Evolutionary conservation across 2,797 vertebrate species (phyloP).

Genomic region (Melanotaenia parkinsoni): DNA sequence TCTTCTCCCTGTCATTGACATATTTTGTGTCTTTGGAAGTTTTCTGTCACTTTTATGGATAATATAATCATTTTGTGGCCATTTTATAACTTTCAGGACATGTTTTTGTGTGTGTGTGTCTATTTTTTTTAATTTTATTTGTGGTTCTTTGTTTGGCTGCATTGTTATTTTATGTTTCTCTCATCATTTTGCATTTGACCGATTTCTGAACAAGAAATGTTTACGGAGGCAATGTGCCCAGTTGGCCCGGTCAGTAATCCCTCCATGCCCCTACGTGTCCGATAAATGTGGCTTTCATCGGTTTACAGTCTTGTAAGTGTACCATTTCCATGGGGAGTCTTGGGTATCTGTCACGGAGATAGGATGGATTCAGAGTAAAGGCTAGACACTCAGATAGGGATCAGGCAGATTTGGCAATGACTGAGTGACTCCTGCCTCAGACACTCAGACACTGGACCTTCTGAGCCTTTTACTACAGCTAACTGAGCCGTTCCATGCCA

Average conservation of each 20-base stretch:
- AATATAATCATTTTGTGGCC: not conserved
- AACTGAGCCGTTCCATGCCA: not conserved
- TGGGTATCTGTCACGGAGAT: conserved; percentile 68
- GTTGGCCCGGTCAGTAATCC: not conserved
- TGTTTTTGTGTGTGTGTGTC: too few relatives aligned
- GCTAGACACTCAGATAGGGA: conserved; percentile 82
- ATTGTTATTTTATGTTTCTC: not conserved
- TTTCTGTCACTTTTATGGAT: not conserved
- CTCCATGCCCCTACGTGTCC: conserved; percentile 18
- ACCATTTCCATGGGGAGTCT: conserved; percentile 32
- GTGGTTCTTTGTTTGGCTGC: not conserved
- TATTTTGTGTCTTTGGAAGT: not conserved
- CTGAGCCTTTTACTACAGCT: conserved; percentile 3
- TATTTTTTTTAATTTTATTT: not conserved
- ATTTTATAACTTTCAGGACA: not conserved
- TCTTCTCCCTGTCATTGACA: not conserved
- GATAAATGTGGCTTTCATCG: conserved; percentile 52
- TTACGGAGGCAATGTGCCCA: not conserved
- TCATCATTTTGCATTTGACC: not conserved
- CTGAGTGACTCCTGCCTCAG: conserved; percentile 56
- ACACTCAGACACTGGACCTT: conserved; percentile 38
- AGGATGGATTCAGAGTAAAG: conserved; percentile 69
- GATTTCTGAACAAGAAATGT: not conserved
- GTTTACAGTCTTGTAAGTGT: conserved; percentile 57
- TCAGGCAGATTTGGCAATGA: conserved; percentile 74